These are phyloP conservation scores for Ligdia adustata DNA, from an alignment of 2,888 invertebrate species.

Conservation along the genomic window DNA sequence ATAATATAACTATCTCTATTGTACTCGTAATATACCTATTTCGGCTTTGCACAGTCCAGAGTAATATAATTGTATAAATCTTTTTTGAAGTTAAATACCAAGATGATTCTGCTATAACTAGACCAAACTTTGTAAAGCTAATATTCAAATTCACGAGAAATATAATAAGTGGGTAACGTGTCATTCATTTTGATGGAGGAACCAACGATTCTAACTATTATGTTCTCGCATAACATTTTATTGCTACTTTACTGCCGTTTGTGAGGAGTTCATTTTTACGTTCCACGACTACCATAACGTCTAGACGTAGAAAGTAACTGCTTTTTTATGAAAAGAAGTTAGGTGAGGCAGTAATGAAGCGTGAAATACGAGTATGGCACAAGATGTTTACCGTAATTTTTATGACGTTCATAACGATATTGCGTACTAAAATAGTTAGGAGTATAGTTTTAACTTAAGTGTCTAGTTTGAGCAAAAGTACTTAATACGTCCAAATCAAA, in stretches of 20 bases:
- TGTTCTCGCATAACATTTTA: constrained; percentile 22
- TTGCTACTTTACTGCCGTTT: constrained; percentile 22
- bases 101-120: too few relatives aligned
- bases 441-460: too few relatives aligned
- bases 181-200: constrained; percentile 3
- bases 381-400: constrained; percentile 14
- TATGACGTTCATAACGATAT: constrained; percentile 15
- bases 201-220: constrained; percentile 15
- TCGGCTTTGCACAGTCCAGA: too few relatives aligned
- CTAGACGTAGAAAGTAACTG: constrained; percentile 23
- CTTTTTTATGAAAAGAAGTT: constrained; percentile 24
- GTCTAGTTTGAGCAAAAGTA: too few relatives aligned
- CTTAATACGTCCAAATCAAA: too few relatives aligned
- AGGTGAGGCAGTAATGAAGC: constrained; percentile 20
- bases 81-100: too few relatives aligned
- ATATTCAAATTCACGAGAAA: neutral
- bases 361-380: constrained; percentile 16
- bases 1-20: too few relatives aligned
- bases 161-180: constrained; percentile 2
- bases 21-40: too few relatives aligned
- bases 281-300: constrained; percentile 25
- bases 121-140: too few relatives aligned
- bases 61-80: too few relatives aligned
- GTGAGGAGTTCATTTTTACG: constrained; percentile 26
- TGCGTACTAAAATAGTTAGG: neutral